Conservation (phyloP, 1,140 invertebrate genomes). For the Pteromalus puparum region DNA sequence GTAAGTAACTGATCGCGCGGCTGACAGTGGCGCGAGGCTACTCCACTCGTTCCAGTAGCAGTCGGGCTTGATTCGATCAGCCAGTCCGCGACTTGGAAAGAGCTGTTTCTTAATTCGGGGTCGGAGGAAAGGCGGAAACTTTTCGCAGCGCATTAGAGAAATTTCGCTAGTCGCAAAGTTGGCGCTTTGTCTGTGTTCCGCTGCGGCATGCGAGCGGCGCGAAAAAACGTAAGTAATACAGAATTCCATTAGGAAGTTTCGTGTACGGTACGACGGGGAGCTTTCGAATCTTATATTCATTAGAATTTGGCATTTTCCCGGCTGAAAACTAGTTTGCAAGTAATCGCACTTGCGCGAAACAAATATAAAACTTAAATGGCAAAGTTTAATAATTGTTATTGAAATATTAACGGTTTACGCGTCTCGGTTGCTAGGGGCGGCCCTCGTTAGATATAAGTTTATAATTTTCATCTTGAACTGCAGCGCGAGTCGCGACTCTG, state of each 20-base stretch:
- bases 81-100: background rate
- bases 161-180: constrained; percentile 7
- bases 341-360: constrained; percentile 50
- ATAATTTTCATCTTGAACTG: constrained; percentile 38
- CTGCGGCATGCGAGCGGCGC: no score
- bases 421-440: constrained; percentile 10
- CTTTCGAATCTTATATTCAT: constrained; percentile 56
- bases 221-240: constrained; percentile 47
- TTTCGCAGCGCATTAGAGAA: background rate
- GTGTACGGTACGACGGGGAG: constrained; percentile 38
- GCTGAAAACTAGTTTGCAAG: constrained; percentile 53
- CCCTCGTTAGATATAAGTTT: constrained; percentile 45
- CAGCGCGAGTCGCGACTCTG: constrained; percentile 54
- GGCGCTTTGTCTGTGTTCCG: background rate
- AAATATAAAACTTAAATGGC: constrained; percentile 52
- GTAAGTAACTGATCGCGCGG: no score
- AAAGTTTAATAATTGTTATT: constrained; percentile 53
- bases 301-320: constrained; percentile 53
- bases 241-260: constrained; percentile 53
- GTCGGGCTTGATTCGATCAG: background rate
- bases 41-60: background rate
- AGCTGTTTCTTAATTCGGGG: background rate
- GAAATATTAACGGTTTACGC: constrained; percentile 46
- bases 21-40: no score
- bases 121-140: no score